Base-by-base conservation (phyloP, 2,113 vertebrate genomes). In the Percina caprodes region DNA sequence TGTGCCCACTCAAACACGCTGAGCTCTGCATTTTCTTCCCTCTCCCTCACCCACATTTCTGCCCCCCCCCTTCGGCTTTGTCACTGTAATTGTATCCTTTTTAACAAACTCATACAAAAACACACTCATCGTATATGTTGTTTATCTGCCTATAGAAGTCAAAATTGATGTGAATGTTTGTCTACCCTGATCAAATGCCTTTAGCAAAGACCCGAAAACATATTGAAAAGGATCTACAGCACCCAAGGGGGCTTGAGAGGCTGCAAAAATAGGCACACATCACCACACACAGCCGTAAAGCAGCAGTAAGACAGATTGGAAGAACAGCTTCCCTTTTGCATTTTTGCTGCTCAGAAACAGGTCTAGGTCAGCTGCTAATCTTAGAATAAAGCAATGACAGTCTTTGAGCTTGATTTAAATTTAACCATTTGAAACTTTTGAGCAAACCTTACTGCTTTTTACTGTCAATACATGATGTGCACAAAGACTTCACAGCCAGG, bases 1-100 rank as follows among this genome's bases (percentile, higher is more conserved):
- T 74, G 79, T 89, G 84, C 90, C 92, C 89, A 88, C 86, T 91
- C 90, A 87, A 91, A 92, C 89, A 79, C 7, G 92, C 92, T 94
- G 93, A 94, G 91, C 89, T 91, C 88, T 79, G 92, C 92, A 89
- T 62, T 92, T 86, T 84, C 68, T 77, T 70, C 46, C 74, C 33
- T 30, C 77, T 45, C 26, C 14, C 77, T 51, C 52, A 19, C 65
- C 46, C 54, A n/a, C 30, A 3, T 30, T 19, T 76, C 73, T 51
- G 16, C 30, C 69, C 49, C n/a, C 30, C 45, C 26, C 42, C 15
- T n/a, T 84, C 26, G 6, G 77, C 59, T 70, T 65, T 80, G 23
- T 73, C 13, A 7, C 55, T 30, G 35, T 19, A 12, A 48, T 68
- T 77, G 35, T 19, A 24, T 51, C 46, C 9, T 13, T 61, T 77